Base-by-base conservation (phyloP, 2,797 vertebrate species). In the Rhabdomys pumilio region DNA sequence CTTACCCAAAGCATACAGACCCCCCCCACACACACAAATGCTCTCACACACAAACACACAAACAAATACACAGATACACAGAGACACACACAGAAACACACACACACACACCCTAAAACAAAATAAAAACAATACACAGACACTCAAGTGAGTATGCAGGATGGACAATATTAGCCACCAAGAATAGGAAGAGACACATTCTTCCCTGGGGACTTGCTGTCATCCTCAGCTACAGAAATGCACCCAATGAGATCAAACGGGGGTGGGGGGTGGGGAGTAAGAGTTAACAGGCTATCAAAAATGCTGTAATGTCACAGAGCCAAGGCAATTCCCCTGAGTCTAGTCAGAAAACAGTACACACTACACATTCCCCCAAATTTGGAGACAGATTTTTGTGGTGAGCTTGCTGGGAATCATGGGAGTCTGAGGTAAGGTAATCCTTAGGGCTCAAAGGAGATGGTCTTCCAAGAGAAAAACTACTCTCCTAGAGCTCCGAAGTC, bases 251-350 rank as follows among this genome's bases (percentile, higher is more conserved):
- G 19, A 77, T 59, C 79, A 67, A 75, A 91, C 0, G 26, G 61
- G 29, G 29, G n/a, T n/a, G 29, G 12, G 65, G 34, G 44, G 44
- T 38, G 38, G 73, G 38, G 73, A 69, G 24, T 34, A 14, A 34
- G 57, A 38, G 0, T 3, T 38, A 8, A 1, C 12, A 73, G 24
- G 34, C 50, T 57, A 19, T 12, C n/a, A 19, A 41, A 57, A 73
- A 1, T 8, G 8, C 53, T 41, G 50, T 13, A 75, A 20, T n/a
- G 2, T 41, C 47, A 29, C 34, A 72, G 0, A 3, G 41, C n/a
- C 6, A 59, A 57, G 15, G 69, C 0, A 0, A 69, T 12, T 34
- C 34, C 15, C 15, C n/a, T 0, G 1, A 0, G 29, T 17, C 19
- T 61, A 53, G 24, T 53, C 59, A 53, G 22, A n/a, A 12, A 31